These are phyloP conservation scores for Hymenochirus boettgeri DNA, from an alignment of 2,113 vertebrate genomes.

Conservation along the genomic window DNA sequence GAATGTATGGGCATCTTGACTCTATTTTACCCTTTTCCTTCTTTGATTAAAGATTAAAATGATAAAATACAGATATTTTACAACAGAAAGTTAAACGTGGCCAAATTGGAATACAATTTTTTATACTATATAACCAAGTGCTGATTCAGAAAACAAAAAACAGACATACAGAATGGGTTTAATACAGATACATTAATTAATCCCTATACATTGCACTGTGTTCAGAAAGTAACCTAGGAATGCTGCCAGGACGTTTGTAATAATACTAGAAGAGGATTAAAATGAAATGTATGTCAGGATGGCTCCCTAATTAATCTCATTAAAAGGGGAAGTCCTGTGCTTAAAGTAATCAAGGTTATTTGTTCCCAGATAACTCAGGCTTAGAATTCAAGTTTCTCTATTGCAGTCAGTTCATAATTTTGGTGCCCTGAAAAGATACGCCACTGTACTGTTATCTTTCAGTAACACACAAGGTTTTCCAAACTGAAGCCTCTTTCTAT, in stretches of 20 bases:
- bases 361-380: slow-evolving; percentile 22
- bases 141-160: too few species aligned
- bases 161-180: too few species aligned
- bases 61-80: too few species aligned
- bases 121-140: too few species aligned
- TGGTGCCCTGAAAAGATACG: slow-evolving; percentile 5
- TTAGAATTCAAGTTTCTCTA: slow-evolving; percentile 29
- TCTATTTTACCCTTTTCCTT: too few species aligned
- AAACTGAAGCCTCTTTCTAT: neutral
- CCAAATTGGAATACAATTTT: too few species aligned
- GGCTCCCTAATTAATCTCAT: slow-evolving; percentile 33
- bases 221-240: neutral
- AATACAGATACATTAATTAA: too few species aligned
- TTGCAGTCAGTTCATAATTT: slow-evolving; percentile 12
- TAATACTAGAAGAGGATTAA: slow-evolving; percentile 39
- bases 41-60: too few species aligned
- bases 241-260: slow-evolving; percentile 13
- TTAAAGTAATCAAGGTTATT: slow-evolving; percentile 40
- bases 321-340: slow-evolving; percentile 41
- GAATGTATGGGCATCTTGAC: too few species aligned
- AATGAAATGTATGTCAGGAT: slow-evolving; percentile 41
- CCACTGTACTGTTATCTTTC: neutral
- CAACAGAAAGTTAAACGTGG: too few species aligned
- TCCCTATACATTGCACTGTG: neutral
- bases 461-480: neutral